Percentiles rank a stretch among this genome's conserved stretches.
Conservation (phyloP, 2,113 vertebrate species). For the Crotalus viridis region DNA sequence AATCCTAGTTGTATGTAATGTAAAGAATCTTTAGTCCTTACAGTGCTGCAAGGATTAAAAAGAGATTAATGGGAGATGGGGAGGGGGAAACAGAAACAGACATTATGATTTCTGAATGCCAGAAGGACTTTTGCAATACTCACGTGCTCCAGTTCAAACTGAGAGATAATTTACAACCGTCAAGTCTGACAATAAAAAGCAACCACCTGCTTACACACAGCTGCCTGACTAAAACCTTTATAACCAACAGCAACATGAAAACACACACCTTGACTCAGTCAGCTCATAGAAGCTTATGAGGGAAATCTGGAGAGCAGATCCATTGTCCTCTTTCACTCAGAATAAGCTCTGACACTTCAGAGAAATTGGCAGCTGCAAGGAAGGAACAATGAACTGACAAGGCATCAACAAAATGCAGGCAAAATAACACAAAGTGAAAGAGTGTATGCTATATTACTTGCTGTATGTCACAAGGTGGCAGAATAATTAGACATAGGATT, state of each 20-base stretch:
- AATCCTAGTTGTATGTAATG: constrained; percentile 65
- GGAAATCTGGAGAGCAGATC: constrained; percentile 35
- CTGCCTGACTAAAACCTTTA: constrained; percentile 32
- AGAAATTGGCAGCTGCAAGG: constrained; percentile 23
- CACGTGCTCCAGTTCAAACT: constrained; percentile 39
- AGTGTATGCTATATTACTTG: constrained; percentile 6
- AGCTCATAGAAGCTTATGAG: constrained; percentile 6
- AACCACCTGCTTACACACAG: constrained; percentile 39
- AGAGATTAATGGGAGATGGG: constrained; percentile 53
- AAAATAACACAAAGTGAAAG: constrained; percentile 26
- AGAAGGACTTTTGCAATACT: constrained; percentile 37
- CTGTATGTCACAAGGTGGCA: neutral
- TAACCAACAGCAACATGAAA: constrained; percentile 37
- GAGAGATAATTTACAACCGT: constrained; percentile 50
- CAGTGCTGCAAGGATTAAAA: constrained; percentile 60
- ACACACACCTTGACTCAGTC: constrained; percentile 15
- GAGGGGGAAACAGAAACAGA: constrained; percentile 33
- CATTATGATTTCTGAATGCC: constrained; percentile 50
- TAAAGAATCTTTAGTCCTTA: constrained; percentile 63
- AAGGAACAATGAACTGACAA: constrained; percentile 31
- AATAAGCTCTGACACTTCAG: constrained; percentile 41
- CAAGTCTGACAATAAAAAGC: constrained; percentile 22
- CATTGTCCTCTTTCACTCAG: constrained; percentile 40
- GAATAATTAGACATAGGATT: constrained; percentile 26
- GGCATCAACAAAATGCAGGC: constrained; percentile 6